A percentile compares a stretch with the other conserved stretches of the same genome.
Conservation (phyloP, 1,140 invertebrate genomes). For the Neuroterus valhalla region DNA sequence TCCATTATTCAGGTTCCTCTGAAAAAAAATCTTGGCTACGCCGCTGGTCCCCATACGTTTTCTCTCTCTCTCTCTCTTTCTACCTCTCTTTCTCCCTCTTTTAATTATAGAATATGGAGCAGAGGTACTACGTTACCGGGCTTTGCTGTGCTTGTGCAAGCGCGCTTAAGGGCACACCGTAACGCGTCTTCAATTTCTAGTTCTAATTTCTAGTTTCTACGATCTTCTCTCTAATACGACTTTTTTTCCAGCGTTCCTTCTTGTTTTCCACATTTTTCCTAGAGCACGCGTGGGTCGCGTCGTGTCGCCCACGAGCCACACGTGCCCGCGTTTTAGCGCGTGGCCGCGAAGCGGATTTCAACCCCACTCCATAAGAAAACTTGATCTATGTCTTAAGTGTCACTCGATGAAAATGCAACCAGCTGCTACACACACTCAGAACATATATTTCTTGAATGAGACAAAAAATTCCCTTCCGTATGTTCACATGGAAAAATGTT, state of each 20-base stretch:
- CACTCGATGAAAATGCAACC: not conserved
- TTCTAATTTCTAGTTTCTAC: not conserved
- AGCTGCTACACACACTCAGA: not conserved
- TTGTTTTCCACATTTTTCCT: conserved; percentile 17
- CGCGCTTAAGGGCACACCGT: too few relatives aligned
- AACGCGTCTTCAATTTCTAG: too few relatives aligned
- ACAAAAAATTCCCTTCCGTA: not conserved
- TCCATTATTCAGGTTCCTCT: too few relatives aligned
- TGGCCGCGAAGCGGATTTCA: conserved; percentile 9
- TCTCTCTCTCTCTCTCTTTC: too few relatives aligned
- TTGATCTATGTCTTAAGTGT: not conserved
- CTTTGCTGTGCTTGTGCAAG: too few relatives aligned
- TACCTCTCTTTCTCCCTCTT: too few relatives aligned
- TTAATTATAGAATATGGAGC: conserved; percentile 30
- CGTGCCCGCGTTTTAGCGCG: conserved; percentile 5
- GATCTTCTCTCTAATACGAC: too few relatives aligned
- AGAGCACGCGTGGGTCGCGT: not conserved
- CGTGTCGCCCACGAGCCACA: conserved; percentile 11
- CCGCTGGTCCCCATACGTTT: conserved; percentile 28
- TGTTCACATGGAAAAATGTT: not conserved
- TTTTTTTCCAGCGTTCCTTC: not conserved
- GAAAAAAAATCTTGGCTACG: too few relatives aligned
- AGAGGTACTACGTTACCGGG: not conserved
- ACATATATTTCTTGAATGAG: not conserved
- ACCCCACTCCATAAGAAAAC: conserved; percentile 6